phyloP scores from a whole-genome alignment of 2,797 vertebrate species.

The Notolepis coatsorum region DNA sequence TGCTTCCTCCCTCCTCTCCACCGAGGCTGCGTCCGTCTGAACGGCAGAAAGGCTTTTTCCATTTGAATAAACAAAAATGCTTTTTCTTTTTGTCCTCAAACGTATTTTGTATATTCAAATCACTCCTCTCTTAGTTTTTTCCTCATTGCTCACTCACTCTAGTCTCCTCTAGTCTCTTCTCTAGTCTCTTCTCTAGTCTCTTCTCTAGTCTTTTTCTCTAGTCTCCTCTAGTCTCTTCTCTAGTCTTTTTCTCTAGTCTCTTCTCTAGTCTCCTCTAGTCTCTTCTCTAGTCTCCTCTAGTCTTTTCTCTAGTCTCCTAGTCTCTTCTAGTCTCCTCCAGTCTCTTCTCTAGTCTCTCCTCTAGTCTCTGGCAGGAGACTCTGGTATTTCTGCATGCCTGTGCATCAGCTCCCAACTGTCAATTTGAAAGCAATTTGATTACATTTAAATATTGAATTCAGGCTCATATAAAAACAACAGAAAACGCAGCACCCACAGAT shows the following conservation, averaged over 20 bases:
- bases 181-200: slow-evolving; percentile 3
- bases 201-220: slow-evolving; percentile 18
- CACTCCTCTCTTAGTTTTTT: slow-evolving; percentile 3
- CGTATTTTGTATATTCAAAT: slow-evolving; percentile 19
- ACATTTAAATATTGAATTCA: slow-evolving; percentile 39
- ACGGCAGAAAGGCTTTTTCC: no score
- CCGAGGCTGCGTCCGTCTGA: not conserved
- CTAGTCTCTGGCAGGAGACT: slow-evolving; percentile 24
- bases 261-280: not conserved
- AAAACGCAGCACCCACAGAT: slow-evolving; percentile 23
- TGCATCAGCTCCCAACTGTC: slow-evolving; percentile 36
- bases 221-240: slow-evolving; percentile 28
- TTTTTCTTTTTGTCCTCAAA: not conserved
- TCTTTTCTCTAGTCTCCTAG: slow-evolving; percentile 10
- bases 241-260: slow-evolving; percentile 13
- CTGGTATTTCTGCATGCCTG: slow-evolving; percentile 40
- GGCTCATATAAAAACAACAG: slow-evolving; percentile 33
- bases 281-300: not conserved
- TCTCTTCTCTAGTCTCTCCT: slow-evolving; percentile 27
- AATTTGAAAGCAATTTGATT: slow-evolving; percentile 43
- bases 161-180: not conserved
- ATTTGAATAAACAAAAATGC: no score
- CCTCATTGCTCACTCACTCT: not conserved
- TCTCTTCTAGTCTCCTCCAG: slow-evolving; percentile 24
- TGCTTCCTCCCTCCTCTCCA: not conserved